Evolutionary conservation across 1,140 invertebrate species (phyloP).

Genomic region (Caenorhabditis elegans): DNA sequence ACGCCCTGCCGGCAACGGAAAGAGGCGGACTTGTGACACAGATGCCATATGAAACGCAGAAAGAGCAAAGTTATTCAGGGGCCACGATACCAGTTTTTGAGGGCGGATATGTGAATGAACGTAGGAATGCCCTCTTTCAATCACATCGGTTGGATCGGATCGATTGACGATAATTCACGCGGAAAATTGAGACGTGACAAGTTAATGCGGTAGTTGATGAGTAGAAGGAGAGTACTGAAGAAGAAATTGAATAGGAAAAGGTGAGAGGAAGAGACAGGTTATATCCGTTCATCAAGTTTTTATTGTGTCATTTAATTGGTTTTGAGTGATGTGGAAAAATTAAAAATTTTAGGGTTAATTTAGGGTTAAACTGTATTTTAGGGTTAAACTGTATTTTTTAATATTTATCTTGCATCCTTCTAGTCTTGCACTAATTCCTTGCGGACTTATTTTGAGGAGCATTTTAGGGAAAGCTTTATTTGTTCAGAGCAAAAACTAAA

Average conservation of each 20-base stretch:
- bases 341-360: too few relatives aligned
- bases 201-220: slow-evolving; percentile 32
- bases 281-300: slow-evolving; percentile 19
- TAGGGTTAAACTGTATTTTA: too few relatives aligned
- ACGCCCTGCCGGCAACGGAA: background rate
- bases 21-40: background rate
- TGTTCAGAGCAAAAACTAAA: too few relatives aligned
- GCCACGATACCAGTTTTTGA: too few relatives aligned
- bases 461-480: too few relatives aligned
- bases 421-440: too few relatives aligned
- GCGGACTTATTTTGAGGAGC: too few relatives aligned
- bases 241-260: background rate
- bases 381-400: too few relatives aligned
- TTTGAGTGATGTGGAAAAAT: background rate
- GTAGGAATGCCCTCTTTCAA: background rate
- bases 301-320: slow-evolving; percentile 13
- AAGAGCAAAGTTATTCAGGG: background rate
- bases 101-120: background rate
- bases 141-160: background rate
- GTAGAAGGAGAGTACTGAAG: background rate
- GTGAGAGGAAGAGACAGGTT: background rate
- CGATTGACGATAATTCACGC: slow-evolving; percentile 17
- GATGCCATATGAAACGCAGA: background rate
- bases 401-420: too few relatives aligned
- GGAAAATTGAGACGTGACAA: slow-evolving; percentile 28